Evolutionary conservation across 92 coral and sea anemone genomes (phyloP).

Genomic region (Parazoanthus darwini): DNA sequence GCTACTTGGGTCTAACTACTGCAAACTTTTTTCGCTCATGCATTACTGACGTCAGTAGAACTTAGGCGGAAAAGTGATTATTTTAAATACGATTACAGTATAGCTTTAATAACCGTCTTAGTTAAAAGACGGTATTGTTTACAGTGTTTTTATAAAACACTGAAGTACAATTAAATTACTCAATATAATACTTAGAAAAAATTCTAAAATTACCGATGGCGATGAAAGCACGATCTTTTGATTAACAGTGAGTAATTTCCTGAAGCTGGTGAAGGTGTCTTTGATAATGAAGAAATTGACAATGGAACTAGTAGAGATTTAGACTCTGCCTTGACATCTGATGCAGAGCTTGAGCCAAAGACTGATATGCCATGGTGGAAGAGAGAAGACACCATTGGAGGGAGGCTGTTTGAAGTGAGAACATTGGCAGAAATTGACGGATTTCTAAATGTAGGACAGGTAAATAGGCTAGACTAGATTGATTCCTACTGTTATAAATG

Average conservation of each 20-base stretch:
- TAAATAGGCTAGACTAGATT: conserved; percentile 11
- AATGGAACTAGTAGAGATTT: background rate
- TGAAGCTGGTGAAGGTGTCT: conserved; percentile 1
- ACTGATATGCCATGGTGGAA: conserved; percentile 1
- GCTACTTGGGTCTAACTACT: no score
- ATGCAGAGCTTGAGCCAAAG: background rate
- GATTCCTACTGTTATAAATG: background rate
- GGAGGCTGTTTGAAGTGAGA: conserved; percentile 70
- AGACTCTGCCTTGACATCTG: background rate
- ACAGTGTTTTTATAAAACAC: no score
- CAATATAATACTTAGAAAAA: no score
- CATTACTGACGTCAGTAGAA: no score
- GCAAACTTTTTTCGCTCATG: no score
- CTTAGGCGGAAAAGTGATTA: no score
- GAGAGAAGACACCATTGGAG: conserved; percentile 83
- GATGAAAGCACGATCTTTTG: no score
- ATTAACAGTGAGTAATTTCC: background rate
- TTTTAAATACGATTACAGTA: no score
- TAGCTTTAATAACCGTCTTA: no score
- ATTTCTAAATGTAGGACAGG: conserved; percentile 85
- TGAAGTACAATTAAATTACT: no score
- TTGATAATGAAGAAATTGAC: background rate
- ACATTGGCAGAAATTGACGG: conserved; percentile 97
- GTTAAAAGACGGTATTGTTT: no score
- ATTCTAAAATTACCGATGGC: no score